These are phyloP conservation scores for Ostrea edulis DNA, from an alignment of 1,140 invertebrate genomes.

Conservation along the genomic window DNA sequence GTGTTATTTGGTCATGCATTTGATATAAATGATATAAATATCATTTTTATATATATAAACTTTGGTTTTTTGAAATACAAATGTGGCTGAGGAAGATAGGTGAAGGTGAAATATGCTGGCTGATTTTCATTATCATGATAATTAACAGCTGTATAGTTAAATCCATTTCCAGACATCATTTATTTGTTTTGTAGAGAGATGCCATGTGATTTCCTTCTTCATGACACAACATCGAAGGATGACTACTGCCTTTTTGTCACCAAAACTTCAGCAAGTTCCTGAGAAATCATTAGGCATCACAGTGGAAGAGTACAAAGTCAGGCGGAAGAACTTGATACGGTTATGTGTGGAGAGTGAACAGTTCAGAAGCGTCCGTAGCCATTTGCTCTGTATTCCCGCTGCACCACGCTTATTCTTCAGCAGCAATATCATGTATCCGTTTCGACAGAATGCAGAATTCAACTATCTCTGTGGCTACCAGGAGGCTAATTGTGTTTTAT, in stretches of 20 bases:
- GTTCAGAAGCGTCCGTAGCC: slow-evolving; percentile 79
- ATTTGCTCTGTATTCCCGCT: slow-evolving; percentile 90
- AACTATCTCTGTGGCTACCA: slow-evolving; percentile 94
- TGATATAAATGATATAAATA: too few species aligned
- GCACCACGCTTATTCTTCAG: slow-evolving; percentile 92
- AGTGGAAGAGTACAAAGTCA: slow-evolving; percentile 86
- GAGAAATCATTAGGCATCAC: slow-evolving; percentile 88
- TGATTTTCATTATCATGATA: too few species aligned
- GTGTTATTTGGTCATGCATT: too few species aligned
- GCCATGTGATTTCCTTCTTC: not conserved
- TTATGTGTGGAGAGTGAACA: slow-evolving; percentile 65
- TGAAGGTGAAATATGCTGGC: too few species aligned
- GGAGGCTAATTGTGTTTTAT: slow-evolving; percentile 91
- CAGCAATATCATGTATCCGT: slow-evolving; percentile 95
- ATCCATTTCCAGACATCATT: not conserved
- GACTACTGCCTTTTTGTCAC: not conserved
- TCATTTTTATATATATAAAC: too few species aligned
- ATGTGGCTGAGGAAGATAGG: too few species aligned
- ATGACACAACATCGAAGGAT: not conserved
- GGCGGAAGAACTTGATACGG: slow-evolving; percentile 86
- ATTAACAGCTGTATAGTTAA: too few species aligned
- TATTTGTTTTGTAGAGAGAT: not conserved
- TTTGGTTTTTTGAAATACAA: too few species aligned
- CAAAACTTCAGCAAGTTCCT: not conserved
- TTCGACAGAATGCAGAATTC: slow-evolving; percentile 96